Conservation (phyloP, 1,140 invertebrate genomes). For the Micrasema minimum region DNA sequence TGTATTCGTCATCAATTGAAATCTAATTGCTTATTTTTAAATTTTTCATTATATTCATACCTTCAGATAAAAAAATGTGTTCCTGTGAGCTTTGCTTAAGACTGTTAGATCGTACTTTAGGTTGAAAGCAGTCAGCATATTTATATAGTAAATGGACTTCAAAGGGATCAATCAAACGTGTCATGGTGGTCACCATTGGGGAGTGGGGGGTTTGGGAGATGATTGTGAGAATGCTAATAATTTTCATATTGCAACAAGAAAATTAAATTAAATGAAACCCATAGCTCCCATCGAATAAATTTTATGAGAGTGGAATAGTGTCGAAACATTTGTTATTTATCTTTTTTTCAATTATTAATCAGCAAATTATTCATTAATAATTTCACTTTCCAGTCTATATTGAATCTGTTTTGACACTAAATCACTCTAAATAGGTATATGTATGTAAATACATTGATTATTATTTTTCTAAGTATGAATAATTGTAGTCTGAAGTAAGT, state of each 20-base stretch:
- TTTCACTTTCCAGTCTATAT: not conserved
- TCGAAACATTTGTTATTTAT: not conserved
- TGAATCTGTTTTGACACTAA: constrained; percentile 18
- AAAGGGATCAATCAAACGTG: too few relatives aligned
- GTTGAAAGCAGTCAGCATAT: too few relatives aligned
- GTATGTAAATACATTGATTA: constrained; percentile 35
- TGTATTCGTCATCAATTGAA: too few relatives aligned
- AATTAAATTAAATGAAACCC: constrained; percentile 2
- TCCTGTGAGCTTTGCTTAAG: constrained; percentile 6
- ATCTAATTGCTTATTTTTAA: too few relatives aligned
- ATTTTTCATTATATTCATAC: too few relatives aligned
- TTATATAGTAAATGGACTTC: too few relatives aligned
- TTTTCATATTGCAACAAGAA: too few relatives aligned
- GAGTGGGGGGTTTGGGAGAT: too few relatives aligned
- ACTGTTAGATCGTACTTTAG: not conserved
- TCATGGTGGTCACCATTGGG: too few relatives aligned
- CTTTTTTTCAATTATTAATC: not conserved
- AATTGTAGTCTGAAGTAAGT: constrained; percentile 29
- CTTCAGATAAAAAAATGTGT: not conserved
- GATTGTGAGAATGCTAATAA: too few relatives aligned
- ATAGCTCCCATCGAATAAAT: not conserved
- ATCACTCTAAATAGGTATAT: constrained; percentile 12
- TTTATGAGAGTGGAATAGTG: constrained; percentile 10
- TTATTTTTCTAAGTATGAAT: constrained; percentile 36
- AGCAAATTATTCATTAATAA: not conserved